Base-by-base conservation (phyloP, 2,113 vertebrate genomes). In the Ramphastos sulfuratus region DNA sequence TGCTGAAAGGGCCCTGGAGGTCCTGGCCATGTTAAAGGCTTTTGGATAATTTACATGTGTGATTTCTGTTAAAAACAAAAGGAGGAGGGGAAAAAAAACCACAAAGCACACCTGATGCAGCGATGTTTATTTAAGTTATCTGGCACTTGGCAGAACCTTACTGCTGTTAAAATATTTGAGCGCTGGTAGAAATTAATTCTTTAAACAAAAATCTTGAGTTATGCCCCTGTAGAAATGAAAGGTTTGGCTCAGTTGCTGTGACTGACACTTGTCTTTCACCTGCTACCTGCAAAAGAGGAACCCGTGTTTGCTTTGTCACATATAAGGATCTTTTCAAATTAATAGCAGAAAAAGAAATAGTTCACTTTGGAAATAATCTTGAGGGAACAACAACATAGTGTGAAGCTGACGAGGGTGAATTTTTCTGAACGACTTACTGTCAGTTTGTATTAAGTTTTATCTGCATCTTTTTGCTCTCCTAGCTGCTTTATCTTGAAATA, bases 291-390 rank as follows among this genome's bases (percentile, higher is more conserved):
- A 55, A 27, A 85, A 80, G 72, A 44, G 82, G 61, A 87, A 56
- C 33, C 20, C 4, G 0, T 0, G 3, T 72, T 63, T 24, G 12
- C 67, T 70, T 39, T 82, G 50, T 66, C 42, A 25, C 0, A 0
- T 50, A 1, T 8, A 21, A 69, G 23, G 21, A 23, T 70, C 33
- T 71, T 71, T 71, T 90, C 52, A 56, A 74, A 55, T 77, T 44
- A 81, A 30, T 44, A 81, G 71, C 35, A 65, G 64, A n/a, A 82
- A 58, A 87, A 82, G 2, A 46, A 74, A 11, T 21, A 18, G 24
- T 4, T 89, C 6, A 4, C 7, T 79, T 44, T 66, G 15, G 30
- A 28, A 73, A 39, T 27, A 46, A 19, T 17, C 52, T 39, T 66
- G 39, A 82, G 39, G 24, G 28, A 85, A 6, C 12, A 42, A 37